phyloP scores from a whole-genome alignment of 2,797 vertebrate species.

The Amphiprion clarkii region DNA sequence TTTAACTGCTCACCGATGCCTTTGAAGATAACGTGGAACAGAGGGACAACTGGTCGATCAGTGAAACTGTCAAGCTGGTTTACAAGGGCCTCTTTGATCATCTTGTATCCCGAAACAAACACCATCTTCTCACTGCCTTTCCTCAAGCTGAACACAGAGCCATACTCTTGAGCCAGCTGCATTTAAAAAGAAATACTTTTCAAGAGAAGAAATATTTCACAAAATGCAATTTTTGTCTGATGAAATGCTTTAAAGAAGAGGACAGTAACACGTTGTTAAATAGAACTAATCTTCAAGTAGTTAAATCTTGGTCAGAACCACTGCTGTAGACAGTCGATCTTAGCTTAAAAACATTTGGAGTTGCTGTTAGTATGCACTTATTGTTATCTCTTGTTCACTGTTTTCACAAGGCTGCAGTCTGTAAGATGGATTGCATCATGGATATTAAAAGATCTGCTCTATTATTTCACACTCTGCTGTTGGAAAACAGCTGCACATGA shows the following conservation, averaged over 20 bases:
- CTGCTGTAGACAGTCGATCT: no score
- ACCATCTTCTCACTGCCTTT: conserved; percentile 76
- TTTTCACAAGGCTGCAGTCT: not conserved
- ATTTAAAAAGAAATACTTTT: conserved; percentile 5
- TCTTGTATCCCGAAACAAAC: conserved; percentile 79
- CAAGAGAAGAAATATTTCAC: not conserved
- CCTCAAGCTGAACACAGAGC: conserved; percentile 83
- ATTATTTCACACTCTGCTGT: not conserved
- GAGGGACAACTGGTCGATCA: conserved; percentile 76
- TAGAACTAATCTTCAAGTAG: not conserved
- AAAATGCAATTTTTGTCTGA: not conserved
- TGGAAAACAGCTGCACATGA: not conserved
- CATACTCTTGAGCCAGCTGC: conserved; percentile 80
- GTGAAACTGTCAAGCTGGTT: conserved; percentile 79
- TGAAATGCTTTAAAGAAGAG: not conserved
- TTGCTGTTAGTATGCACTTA: not conserved
- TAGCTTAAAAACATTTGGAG: not conserved
- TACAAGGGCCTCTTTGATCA: conserved; percentile 83
- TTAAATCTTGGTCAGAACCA: not conserved
- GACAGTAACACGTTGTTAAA: not conserved
- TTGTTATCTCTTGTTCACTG: not conserved
- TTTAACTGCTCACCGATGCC: conserved; percentile 76
- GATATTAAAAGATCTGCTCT: not conserved
- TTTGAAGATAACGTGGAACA: conserved; percentile 62
- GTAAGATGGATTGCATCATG: not conserved